Evolutionary conservation across 2,888 invertebrate species (phyloP), one percentile per base, ranked within the genome.

Genomic region (Trachelus iudaicus): DNA sequence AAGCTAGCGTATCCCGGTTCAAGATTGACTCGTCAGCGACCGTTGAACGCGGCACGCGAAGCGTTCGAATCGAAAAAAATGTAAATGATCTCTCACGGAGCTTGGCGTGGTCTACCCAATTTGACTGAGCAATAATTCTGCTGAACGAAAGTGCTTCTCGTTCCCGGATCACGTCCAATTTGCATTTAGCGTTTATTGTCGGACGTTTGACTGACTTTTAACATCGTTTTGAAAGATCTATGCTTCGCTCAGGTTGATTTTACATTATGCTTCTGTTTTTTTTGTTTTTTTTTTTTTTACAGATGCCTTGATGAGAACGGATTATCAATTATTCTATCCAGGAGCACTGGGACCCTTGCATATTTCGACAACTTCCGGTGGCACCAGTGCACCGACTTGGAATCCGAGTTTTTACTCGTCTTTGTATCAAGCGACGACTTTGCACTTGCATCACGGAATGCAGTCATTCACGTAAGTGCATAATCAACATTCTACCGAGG

Each of bases 321-420:
- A 91, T 80, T 91, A 91, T 81, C 91, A 91, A 79, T 84, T 91
- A 68, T 91, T 91, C 79, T 91, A 91, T 80, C 91, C 91, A n/a
- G 89, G 90, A n/a, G 85, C 90, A 23, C 80, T 91, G 76, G 91
- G 91, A 35, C 91, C 90, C 2, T 77, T 91, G 69, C 89, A 91
- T 81, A 88, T 91, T 73, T 90, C 91, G 37, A 87, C 91, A 15
- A 87, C 86, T 56, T 87, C 89, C 34, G 83, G 85, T 33, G 83
- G 86, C 68, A 37, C 34, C 3, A 34, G 74, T 30, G 80, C 90
- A 30, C 84, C 91, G 33, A 85, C 90, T 23, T 91, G 91, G 91
- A 91, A 90, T 83, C 88, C 90, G 6, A 88, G 89, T 75, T 91
- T 91, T 34, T 91, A 91, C 79, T 91, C 91, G 31, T 90, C 91